A percentile compares a stretch with the other conserved stretches of the same genome.
Conservation (phyloP, 2,888 invertebrate species). For the Chelonus formosanus region DNA sequence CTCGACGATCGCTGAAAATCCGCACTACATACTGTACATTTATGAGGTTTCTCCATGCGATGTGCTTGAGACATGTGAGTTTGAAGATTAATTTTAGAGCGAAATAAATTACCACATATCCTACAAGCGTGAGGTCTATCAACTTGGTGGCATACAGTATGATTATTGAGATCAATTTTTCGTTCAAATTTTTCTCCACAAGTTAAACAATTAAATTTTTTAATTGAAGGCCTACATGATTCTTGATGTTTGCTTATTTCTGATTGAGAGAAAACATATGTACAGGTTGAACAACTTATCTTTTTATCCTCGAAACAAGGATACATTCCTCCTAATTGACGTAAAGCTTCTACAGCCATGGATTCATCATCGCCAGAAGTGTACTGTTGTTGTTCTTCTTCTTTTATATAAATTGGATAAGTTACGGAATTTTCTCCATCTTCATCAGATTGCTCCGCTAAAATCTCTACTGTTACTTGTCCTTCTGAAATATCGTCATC, state of each 20-base stretch:
- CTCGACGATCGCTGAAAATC: slow-evolving; percentile 66
- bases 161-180: slow-evolving; percentile 65
- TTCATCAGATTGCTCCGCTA: slow-evolving; percentile 51
- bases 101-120: slow-evolving; percentile 62
- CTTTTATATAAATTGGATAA: slow-evolving; percentile 56
- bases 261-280: slow-evolving; percentile 47
- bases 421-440: slow-evolving; percentile 48
- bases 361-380: slow-evolving; percentile 62
- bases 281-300: slow-evolving; percentile 34
- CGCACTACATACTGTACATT: slow-evolving; percentile 65
- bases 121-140: slow-evolving; percentile 65
- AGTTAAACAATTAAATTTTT: slow-evolving; percentile 55
- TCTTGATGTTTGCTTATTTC: slow-evolving; percentile 54
- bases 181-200: slow-evolving; percentile 64
- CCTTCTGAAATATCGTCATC: slow-evolving; percentile 45
- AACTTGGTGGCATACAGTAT: slow-evolving; percentile 66
- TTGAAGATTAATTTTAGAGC: slow-evolving; percentile 59
- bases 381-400: slow-evolving; percentile 56
- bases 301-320: slow-evolving; percentile 59
- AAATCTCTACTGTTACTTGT: slow-evolving; percentile 50
- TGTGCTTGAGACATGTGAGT: slow-evolving; percentile 59
- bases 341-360: slow-evolving; percentile 66
- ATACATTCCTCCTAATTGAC: slow-evolving; percentile 65
- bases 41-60: slow-evolving; percentile 55
- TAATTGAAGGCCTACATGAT: slow-evolving; percentile 43